Evolutionary conservation across 2,113 vertebrate species (phyloP), one percentile per base, ranked within the genome.

Genomic region (Nansenia antarctica): DNA sequence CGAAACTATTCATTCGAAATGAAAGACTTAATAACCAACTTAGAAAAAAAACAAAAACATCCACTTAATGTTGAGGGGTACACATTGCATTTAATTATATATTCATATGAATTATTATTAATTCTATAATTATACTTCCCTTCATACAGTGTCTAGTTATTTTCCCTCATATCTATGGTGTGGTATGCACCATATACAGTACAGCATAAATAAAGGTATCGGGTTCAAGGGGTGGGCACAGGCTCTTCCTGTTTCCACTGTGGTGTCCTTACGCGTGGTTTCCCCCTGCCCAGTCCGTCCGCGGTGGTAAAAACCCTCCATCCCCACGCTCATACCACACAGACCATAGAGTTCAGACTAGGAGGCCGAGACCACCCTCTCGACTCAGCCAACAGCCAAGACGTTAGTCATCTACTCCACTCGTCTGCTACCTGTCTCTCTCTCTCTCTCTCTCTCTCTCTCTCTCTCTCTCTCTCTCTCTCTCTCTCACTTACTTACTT

Each of bases 201-300:
- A n/a, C n/a, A n/a, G n/a, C n/a, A 87, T 81, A 88, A 88, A 88
- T 85, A 84, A 88, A 79, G 77, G 34, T 75, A 74, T 54, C 24
- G 52, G 67, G 34, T 73, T 88, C 74, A 53, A 78, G 68, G 76
- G 59, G 69, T 74, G 81, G 81, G 74, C 75, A 81, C 69, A 37
- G 76, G 59, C 75, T 80, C 79, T 85, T 86, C 82, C 83, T 86
- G 79, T 89, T 89, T 90, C 88, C 85, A 89, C 82, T 83, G 86
- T 86, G 87, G 86, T 86, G 81, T 88, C 76, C 81, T 70, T 84
- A 80, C 83, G 77, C 69, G 64, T 76, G 84, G 80, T 83, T 67
- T 77, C 74, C 64, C 62, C 79, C 73, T 83, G 82, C 77, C 77
- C 82, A 74, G 14, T 24, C 69, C 67, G 71, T 37, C 73, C 79